Percentiles rank a stretch among this genome's conserved stretches.
These are phyloP conservation scores for Musca domestica DNA, from an alignment of 1,140 invertebrate species.

Conservation along the genomic window DNA sequence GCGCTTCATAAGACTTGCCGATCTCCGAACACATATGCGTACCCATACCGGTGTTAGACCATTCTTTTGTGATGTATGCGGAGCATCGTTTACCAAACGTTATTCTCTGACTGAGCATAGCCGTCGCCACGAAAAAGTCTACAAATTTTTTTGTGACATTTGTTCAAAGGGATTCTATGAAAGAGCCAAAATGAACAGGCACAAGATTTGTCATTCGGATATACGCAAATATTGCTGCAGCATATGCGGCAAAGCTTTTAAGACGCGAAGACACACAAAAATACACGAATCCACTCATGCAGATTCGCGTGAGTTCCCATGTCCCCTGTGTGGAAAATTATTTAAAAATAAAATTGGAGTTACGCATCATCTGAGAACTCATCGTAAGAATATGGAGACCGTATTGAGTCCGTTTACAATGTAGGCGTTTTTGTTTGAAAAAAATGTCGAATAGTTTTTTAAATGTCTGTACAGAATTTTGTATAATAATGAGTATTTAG, in stretches of 20 bases:
- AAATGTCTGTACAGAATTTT: no score
- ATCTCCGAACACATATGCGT: neutral
- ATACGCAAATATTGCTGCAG: conserved; percentile 15
- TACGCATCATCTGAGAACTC: conserved; percentile 10
- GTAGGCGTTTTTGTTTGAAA: neutral
- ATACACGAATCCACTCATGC: conserved; percentile 11
- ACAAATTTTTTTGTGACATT: no score
- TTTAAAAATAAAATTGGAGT: conserved; percentile 6
- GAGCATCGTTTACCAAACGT: no score
- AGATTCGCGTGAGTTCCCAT: neutral
- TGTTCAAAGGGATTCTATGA: conserved; percentile 1
- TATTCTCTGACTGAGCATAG: no score
- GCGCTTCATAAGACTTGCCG: neutral
- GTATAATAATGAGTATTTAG: no score
- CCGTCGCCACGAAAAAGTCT: no score
- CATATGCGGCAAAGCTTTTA: conserved; percentile 19
- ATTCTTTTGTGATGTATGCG: no score
- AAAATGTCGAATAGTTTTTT: no score
- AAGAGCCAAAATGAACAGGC: neutral
- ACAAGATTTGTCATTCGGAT: conserved; percentile 11
- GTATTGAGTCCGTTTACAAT: neutral
- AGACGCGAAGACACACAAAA: neutral
- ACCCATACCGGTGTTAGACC: neutral
- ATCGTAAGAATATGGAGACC: neutral
- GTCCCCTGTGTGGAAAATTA: conserved; percentile 6